These are phyloP conservation scores for Mesochorus sp. DNA, from an alignment of 2,888 invertebrate genomes.

Conservation along the genomic window DNA sequence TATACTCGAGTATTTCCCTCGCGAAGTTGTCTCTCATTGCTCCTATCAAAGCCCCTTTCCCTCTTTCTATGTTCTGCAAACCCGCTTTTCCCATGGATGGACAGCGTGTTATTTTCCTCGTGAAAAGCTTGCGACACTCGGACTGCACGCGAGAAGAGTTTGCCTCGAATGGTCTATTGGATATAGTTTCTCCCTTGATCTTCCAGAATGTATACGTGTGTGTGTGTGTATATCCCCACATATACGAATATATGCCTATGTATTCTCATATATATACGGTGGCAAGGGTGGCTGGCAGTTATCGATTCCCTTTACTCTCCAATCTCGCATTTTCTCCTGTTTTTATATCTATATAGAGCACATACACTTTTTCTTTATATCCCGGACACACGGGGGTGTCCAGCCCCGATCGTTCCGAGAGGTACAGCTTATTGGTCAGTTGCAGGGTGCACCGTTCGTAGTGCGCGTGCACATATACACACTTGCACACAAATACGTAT, in stretches of 20 bases:
- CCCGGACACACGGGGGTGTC: slow-evolving; percentile 68
- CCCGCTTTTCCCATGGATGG: neutral
- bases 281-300: slow-evolving; percentile 35
- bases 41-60: neutral
- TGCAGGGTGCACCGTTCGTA: slow-evolving; percentile 71
- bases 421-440: slow-evolving; percentile 80
- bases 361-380: slow-evolving; percentile 35
- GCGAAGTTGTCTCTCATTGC: slow-evolving; percentile 23
- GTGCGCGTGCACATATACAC: slow-evolving; percentile 13
- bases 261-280: neutral
- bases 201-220: neutral
- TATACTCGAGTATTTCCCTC: slow-evolving; percentile 26
- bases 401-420: slow-evolving; percentile 68
- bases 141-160: slow-evolving; percentile 48
- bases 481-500: neutral
- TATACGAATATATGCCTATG: neutral
- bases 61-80: neutral
- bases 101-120: slow-evolving; percentile 49
- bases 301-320: slow-evolving; percentile 54
- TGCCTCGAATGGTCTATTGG: slow-evolving; percentile 38
- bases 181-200: slow-evolving; percentile 17
- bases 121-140: slow-evolving; percentile 29
- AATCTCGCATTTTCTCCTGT: slow-evolving; percentile 27
- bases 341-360: slow-evolving; percentile 8
- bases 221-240: neutral